phyloP scores from a whole-genome alignment of 1,140 invertebrate species.

The Cyphomyrmex costatus region DNA sequence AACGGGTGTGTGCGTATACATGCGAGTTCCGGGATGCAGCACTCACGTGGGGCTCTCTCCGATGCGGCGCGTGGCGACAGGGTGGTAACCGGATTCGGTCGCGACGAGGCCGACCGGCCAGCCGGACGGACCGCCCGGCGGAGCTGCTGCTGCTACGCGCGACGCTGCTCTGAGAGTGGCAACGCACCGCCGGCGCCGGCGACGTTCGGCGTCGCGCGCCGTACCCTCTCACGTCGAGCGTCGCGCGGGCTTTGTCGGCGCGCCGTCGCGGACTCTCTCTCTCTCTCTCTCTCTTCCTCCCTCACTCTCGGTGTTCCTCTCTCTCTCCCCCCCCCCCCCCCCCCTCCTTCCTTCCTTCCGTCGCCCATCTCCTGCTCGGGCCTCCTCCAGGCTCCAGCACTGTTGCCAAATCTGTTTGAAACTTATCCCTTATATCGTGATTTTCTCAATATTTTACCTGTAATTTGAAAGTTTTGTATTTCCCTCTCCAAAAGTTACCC shows the following conservation, averaged over 20 bases:
- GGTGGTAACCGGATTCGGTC: background rate
- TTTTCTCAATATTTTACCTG: too few species aligned
- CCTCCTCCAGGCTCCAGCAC: too few species aligned
- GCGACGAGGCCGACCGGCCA: conserved; percentile 24
- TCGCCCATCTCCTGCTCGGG: too few species aligned
- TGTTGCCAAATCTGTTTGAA: too few species aligned
- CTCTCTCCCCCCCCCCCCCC: too few species aligned
- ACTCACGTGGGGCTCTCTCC: conserved; percentile 48
- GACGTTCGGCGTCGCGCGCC: conserved; percentile 19
- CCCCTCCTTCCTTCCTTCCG: too few species aligned
- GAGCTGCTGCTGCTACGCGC: conserved; percentile 12
- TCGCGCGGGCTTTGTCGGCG: background rate
- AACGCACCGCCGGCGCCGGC: background rate
- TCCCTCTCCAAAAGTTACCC: too few species aligned
- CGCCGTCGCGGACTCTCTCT: background rate
- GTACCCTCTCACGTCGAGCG: conserved; percentile 1
- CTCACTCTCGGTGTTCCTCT: background rate
- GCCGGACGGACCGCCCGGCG: conserved; percentile 21
- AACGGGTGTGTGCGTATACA: background rate
- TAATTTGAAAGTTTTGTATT: too few species aligned
- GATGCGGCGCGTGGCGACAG: background rate
- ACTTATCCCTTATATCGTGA: too few species aligned
- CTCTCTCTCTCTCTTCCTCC: too few species aligned
- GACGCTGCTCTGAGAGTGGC: conserved; percentile 2
- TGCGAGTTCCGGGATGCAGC: background rate